Base-by-base conservation (phyloP, 2,888 invertebrate genomes). In the Proisotoma minuta region DNA sequence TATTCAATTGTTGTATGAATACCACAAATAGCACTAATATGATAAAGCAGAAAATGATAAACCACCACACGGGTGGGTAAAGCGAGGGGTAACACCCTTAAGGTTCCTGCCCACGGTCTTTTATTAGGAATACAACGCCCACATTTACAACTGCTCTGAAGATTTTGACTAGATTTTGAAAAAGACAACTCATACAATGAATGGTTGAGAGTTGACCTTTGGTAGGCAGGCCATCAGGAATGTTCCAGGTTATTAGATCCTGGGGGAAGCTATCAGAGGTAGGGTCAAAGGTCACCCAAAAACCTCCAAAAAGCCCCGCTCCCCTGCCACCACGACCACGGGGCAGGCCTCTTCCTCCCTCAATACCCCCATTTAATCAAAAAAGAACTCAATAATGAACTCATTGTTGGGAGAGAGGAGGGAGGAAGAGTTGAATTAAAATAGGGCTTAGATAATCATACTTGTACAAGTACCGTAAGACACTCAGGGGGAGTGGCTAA, bases 71-170 rank as follows among this genome's bases (percentile, higher is more conserved):
- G 66, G 68, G 70, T 65, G 66, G 65, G 59, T 65, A 69, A 71
- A 69, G 68, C 66, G 68, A 69, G 68, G 70, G 70, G 70, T 67
- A 67, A 68, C 70, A 66, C 65, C 70, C 65, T 68, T 68, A 61
- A 60, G 58, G 64, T 64, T 63, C 65, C 66, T 71, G 70, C 70
- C 70, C 65, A 71, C 70, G 60, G 56, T 59, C 27, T 15, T 20
- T 39, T 58, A 40, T 3, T 43, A 34, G 34, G 49, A 56, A 60
- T 57, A 63, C 65, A 62, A 59, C 61, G 62, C 61, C 61, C n/a
- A n/a, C n/a, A n/a, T n/a, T n/a, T n/a, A n/a, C n/a, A n/a, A n/a
- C n/a, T n/a, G n/a, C n/a, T n/a, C n/a, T n/a, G n/a, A n/a, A n/a
- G n/a, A n/a, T n/a, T n/a, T 27, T 43, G 43, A 60, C 39, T 52